Conservation (phyloP, 2,797 vertebrate species). For the Capromys pilorides region DNA sequence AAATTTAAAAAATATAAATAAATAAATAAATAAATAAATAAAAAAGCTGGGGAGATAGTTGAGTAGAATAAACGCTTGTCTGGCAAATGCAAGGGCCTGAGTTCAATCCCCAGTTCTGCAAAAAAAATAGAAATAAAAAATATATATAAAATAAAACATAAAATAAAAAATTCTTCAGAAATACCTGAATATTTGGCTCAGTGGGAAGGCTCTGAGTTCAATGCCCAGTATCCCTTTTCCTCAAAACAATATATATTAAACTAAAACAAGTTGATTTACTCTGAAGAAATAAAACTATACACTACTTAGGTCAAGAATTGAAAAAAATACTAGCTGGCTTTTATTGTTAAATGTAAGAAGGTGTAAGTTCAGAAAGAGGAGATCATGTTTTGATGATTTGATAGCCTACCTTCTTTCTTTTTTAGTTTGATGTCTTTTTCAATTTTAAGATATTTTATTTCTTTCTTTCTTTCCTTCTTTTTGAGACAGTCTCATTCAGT, state of each 20-base stretch:
- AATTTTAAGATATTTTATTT: neutral
- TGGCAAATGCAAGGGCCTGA: too few species aligned
- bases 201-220: neutral
- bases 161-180: neutral
- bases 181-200: neutral
- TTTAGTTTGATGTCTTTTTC: neutral
- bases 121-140: too few species aligned
- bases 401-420: neutral
- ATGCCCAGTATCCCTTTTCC: neutral
- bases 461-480: too few species aligned
- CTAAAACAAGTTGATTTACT: neutral
- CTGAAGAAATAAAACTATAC: neutral
- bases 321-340: neutral
- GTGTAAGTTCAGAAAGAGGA: neutral
- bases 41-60: too few species aligned
- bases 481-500: neutral
- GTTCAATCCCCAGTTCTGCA: too few species aligned
- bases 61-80: too few species aligned
- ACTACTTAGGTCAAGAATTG: neutral
- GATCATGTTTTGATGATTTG: neutral
- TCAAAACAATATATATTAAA: neutral
- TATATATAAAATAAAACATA: neutral
- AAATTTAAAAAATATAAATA: too few species aligned
- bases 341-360: neutral
- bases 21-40: too few species aligned